phyloP scores from a whole-genome alignment of 2,797 vertebrate genomes.

The Danio albolineatus region DNA sequence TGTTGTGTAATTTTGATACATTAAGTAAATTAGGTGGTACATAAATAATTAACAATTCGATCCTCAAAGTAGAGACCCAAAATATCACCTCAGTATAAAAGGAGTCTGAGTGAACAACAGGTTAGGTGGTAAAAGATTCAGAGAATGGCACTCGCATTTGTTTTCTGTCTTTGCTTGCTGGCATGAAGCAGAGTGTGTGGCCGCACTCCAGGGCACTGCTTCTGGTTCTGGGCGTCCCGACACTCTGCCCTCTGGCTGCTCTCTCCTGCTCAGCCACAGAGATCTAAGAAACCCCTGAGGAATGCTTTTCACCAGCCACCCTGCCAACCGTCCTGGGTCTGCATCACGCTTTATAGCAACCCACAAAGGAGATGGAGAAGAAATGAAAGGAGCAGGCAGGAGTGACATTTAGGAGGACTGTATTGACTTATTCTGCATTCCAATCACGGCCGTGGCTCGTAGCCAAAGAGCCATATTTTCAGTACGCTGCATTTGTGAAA shows the following conservation, averaged over 20 bases:
- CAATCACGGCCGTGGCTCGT: conserved; percentile 47
- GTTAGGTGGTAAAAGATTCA: conserved; percentile 31
- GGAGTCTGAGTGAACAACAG: conserved; percentile 14
- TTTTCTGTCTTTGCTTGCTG: conserved; percentile 40
- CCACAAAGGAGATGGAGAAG: conserved; percentile 47
- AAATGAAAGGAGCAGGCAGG: conserved; percentile 60
- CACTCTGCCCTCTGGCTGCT: conserved; percentile 77
- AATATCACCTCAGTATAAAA: conserved; percentile 13
- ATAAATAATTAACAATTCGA: background rate
- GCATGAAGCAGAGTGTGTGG: conserved; percentile 63
- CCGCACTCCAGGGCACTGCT: conserved; percentile 67
- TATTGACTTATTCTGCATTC: conserved; percentile 57
- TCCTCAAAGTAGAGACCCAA: conserved; percentile 4
- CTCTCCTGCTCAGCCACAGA: conserved; percentile 72
- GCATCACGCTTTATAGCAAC: conserved; percentile 57
- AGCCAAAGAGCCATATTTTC: conserved; percentile 29
- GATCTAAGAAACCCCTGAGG: conserved; percentile 77
- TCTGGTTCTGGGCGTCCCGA: conserved; percentile 71
- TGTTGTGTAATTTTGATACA: no score
- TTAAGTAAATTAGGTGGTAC: background rate
- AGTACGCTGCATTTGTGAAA: conserved; percentile 14
- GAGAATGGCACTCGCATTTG: conserved; percentile 24
- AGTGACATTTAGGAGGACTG: conserved; percentile 63
- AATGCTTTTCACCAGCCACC: conserved; percentile 78
- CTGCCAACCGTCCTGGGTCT: conserved; percentile 53